These are phyloP conservation scores for Nephotettix cincticeps DNA, from an alignment of 1,140 invertebrate species.

Conservation along the genomic window DNA sequence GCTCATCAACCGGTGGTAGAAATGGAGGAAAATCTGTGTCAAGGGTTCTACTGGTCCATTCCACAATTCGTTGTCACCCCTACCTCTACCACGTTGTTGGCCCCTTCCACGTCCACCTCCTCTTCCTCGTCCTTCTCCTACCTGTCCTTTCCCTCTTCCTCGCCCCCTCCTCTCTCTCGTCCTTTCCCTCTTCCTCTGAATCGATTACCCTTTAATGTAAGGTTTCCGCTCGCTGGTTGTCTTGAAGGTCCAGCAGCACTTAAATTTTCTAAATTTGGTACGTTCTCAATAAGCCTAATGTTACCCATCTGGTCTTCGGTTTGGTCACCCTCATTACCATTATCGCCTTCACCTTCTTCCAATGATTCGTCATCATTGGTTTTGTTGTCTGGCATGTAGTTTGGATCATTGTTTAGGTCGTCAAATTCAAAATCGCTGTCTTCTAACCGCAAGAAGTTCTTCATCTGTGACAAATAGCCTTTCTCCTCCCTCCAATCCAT, in stretches of 20 bases:
- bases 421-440: conserved; percentile 23
- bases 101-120: not conserved
- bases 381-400: not conserved
- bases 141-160: too few relatives aligned
- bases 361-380: not conserved
- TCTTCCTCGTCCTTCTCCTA: not conserved
- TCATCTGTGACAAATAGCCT: conserved; percentile 17
- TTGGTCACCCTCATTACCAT: not conserved
- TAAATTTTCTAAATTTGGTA: not conserved
- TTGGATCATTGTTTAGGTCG: not conserved
- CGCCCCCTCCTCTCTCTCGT: too few relatives aligned
- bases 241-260: conserved; percentile 1
- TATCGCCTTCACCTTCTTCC: not conserved
- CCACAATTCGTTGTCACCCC: not conserved
- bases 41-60: not conserved
- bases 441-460: not conserved
- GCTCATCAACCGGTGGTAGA: not conserved
- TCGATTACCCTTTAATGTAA: not conserved
- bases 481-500: not conserved
- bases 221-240: not conserved
- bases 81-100: not conserved
- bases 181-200: not conserved
- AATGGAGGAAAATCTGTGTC: conserved; percentile 7
- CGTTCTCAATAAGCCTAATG: not conserved
- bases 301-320: not conserved